phyloP scores from a whole-genome alignment of 1,140 invertebrate species.

The Ditylenchus dipsaci region DNA sequence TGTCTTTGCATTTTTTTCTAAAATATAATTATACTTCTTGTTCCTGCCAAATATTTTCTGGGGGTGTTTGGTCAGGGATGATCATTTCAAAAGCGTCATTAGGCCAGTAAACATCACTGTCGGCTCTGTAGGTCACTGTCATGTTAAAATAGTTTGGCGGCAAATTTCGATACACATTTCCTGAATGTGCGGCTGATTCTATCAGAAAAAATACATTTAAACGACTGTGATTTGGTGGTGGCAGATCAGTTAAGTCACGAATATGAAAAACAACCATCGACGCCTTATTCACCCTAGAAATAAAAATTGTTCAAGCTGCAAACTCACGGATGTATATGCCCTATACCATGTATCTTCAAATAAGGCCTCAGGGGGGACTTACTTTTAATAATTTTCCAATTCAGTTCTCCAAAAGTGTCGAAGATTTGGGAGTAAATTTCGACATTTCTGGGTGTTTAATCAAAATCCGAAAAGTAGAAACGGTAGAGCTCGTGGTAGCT shows the following conservation, averaged over 20 bases:
- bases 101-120: neutral
- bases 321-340: no score
- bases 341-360: no score
- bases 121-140: neutral
- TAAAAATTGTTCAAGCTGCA: no score
- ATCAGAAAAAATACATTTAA: neutral
- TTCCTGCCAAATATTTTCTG: neutral
- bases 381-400: no score
- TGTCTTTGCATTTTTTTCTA: no score
- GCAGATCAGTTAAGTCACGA: neutral
- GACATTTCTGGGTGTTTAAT: no score
- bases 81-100: neutral
- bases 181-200: neutral
- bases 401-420: no score
- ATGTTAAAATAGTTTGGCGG: neutral
- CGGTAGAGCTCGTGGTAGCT: no score
- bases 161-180: neutral
- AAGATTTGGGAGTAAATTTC: no score
- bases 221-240: neutral
- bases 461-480: no score
- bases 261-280: neutral
- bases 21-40: neutral
- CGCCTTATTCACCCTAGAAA: no score
- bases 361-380: no score
- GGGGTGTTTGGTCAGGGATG: neutral